phyloP scores from a whole-genome alignment of 2,888 invertebrate genomes.

The Hedychridium roseum region DNA sequence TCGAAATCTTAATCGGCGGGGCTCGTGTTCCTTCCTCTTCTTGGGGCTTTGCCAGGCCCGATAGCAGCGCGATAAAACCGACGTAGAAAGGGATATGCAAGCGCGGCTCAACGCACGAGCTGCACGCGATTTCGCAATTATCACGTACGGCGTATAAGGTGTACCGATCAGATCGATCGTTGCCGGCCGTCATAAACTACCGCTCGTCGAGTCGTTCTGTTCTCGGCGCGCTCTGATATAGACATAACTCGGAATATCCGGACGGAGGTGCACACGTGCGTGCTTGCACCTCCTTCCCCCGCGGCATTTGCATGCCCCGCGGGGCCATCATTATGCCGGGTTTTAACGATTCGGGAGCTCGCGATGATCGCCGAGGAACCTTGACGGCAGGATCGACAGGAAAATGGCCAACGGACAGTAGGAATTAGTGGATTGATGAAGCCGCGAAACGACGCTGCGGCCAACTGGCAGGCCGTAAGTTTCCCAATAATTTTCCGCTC shows the following conservation, averaged over 20 bases:
- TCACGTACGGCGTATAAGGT: slow-evolving; percentile 23
- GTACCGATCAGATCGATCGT: slow-evolving; percentile 35
- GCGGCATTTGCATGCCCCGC: no score
- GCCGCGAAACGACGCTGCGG: no score
- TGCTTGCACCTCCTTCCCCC: no score
- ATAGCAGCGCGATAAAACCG: neutral
- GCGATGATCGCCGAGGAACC: no score
- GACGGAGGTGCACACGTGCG: slow-evolving; percentile 22
- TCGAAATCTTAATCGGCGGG: neutral
- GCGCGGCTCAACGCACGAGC: slow-evolving; percentile 13
- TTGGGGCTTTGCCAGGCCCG: no score
- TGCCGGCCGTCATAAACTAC: slow-evolving; percentile 29
- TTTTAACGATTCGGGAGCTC: no score
- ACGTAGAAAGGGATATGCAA: neutral
- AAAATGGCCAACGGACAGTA: slow-evolving; percentile 7
- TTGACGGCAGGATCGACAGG: no score
- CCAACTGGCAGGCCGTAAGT: no score
- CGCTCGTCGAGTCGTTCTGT: slow-evolving; percentile 21
- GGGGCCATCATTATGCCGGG: no score
- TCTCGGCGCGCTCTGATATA: slow-evolving; percentile 28
- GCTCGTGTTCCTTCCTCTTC: no score
- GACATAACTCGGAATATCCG: slow-evolving; percentile 33
- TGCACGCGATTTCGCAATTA: slow-evolving; percentile 44
- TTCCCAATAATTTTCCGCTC: no score
- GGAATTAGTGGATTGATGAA: no score